Evolutionary conservation across 1,140 invertebrate genomes (phyloP), one percentile per base, ranked within the genome.

Genomic region (Tetramorium alpestre): DNA sequence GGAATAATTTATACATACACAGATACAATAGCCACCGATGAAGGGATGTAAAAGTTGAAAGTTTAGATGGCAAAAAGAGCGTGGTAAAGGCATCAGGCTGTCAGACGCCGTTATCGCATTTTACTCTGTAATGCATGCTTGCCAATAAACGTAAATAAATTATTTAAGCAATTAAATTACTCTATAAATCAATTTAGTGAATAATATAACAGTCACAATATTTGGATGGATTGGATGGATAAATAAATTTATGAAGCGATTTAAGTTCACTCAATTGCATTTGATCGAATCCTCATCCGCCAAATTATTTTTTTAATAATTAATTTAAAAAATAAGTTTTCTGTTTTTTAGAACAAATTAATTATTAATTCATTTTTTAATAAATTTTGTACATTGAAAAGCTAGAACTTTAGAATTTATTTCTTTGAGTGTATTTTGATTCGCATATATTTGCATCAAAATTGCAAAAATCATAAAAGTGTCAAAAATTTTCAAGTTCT

Each of bases 21-120:
- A 33, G 3, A 33, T 47, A 49, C 41, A 54, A n/a, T n/a, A 41
- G 38, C 62, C 16, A 44, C 47, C 16, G 38, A 44, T 38, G 22
- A 38, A 70, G 49, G 64, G 38, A 81, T 6, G 65, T 70, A 81
- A 81, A 81, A 81, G 65, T 22, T 70, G 10, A 81, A 70, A 81
- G 78, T 81, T 81, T n/a, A 22, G 38, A 56, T 1, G 16, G 49
- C 49, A 81, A 70, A 81, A 81, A 44, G 38, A 65, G 33, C 64
- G 22, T 16, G 49, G 22, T 56, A 67, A 80, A 80, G 76, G 47
- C 25, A 81, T 28, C 33, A 22, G 22, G 77, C 47, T 11, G n/a
- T 18, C 41, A 65, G 41, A 33, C 25, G 33, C 28, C 33, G 47
- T 80, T 80, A 80, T 54, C 47, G 38, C 38, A 70, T 81, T 81